A percentile compares a stretch with the other conserved stretches of the same genome.
Evolutionary conservation across 2,888 invertebrate genomes (phyloP).

Genomic region (Frankliniella intonsa): DNA sequence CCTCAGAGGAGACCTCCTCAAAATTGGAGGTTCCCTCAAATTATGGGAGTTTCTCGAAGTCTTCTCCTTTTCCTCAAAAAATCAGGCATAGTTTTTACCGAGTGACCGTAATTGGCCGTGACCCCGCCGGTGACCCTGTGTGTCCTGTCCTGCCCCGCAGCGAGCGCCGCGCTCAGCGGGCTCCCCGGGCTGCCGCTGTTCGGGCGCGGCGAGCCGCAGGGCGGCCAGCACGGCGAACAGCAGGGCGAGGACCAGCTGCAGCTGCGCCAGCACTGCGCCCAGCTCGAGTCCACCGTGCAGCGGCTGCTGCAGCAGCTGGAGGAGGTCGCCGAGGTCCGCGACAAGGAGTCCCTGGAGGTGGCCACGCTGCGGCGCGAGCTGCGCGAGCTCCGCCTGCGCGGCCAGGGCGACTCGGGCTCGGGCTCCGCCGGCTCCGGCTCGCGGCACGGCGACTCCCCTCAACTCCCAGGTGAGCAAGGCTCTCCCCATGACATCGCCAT

Average conservation of each 20-base stretch:
- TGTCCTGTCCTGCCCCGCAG: not conserved
- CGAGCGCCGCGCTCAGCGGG: not conserved
- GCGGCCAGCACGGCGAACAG: not conserved
- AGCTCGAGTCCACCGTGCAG: not conserved
- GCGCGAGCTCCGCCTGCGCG: conserved; percentile 1
- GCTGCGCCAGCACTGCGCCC: conserved; percentile 6
- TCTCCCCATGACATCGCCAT: no score
- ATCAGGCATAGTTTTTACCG: no score
- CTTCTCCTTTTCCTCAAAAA: no score
- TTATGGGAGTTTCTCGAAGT: no score
- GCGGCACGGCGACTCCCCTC: not conserved
- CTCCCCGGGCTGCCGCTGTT: not conserved
- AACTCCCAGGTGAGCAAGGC: not conserved
- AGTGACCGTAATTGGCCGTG: not conserved
- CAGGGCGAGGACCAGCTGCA: not conserved
- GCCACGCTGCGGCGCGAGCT: conserved; percentile 9
- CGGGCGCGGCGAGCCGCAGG: not conserved
- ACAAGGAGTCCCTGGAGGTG: conserved; percentile 19
- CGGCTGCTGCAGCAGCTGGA: conserved; percentile 25
- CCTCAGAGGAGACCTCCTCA: no score
- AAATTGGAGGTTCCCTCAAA: no score
- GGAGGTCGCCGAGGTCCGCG: not conserved
- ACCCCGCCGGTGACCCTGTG: not conserved
- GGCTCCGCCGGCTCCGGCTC: not conserved
- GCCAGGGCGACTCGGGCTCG: not conserved